Evolutionary conservation across 2,888 invertebrate species (phyloP).

Genomic region (Glyphotaelius pellucidus): DNA sequence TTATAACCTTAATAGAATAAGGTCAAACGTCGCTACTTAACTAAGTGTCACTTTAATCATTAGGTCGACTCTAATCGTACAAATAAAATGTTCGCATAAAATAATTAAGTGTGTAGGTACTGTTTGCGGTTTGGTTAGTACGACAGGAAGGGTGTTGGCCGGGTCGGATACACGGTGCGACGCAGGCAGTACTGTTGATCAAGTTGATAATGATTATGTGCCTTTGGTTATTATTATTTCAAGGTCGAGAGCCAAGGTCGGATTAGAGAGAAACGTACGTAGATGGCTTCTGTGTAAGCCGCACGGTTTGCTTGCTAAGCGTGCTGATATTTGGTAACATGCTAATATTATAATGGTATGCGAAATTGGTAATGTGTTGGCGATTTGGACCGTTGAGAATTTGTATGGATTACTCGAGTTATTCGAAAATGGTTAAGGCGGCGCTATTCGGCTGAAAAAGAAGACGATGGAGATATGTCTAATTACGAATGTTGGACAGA

Average conservation of each 20-base stretch:
- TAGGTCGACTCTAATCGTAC: background rate
- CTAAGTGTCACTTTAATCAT: background rate
- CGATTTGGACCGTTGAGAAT: too few species aligned
- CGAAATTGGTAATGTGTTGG: too few species aligned
- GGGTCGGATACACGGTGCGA: background rate
- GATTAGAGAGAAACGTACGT: background rate
- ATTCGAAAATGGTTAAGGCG: too few species aligned
- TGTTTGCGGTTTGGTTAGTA: background rate
- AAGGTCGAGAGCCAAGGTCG: background rate
- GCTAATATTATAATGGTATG: too few species aligned
- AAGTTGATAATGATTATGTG: background rate
- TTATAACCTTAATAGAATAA: background rate
- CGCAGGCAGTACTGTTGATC: background rate
- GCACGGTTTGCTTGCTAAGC: background rate
- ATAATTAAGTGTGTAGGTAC: background rate
- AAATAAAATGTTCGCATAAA: background rate
- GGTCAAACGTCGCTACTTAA: background rate
- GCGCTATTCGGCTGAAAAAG: too few species aligned
- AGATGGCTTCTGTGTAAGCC: background rate
- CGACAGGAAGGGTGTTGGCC: constrained; percentile 2
- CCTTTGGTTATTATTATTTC: background rate
- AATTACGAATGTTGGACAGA: too few species aligned
- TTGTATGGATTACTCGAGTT: too few species aligned
- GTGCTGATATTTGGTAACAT: background rate
- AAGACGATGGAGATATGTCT: too few species aligned